phyloP scores from a whole-genome alignment of 2,113 vertebrate genomes.

The Rafetus swinhoei region DNA sequence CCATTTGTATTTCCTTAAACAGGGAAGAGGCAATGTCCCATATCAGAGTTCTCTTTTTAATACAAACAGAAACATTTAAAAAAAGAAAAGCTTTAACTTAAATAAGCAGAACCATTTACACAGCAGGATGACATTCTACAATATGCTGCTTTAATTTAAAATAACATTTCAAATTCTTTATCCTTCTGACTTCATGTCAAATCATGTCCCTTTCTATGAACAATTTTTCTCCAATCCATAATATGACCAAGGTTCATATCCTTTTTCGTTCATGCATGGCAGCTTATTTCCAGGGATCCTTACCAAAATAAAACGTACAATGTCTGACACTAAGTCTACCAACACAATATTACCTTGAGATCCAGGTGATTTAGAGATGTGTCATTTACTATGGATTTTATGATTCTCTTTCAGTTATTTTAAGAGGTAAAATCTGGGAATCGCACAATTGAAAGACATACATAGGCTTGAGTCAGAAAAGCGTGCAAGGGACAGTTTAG shows the following conservation, averaged over 20 bases:
- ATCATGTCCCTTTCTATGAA: background rate
- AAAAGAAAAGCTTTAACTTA: background rate
- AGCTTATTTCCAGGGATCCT: slow-evolving; percentile 42
- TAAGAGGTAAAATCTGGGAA: slow-evolving; percentile 54
- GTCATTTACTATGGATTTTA: slow-evolving; percentile 56
- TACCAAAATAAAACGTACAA: background rate
- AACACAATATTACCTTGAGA: slow-evolving; percentile 41
- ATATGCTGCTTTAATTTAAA: slow-evolving; percentile 40
- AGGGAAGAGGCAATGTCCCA: slow-evolving; percentile 21
- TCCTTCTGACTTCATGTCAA: slow-evolving; percentile 46
- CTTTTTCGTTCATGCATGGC: background rate
- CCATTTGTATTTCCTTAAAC: slow-evolving; percentile 48
- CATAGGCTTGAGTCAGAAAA: background rate
- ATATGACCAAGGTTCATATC: slow-evolving; percentile 32
- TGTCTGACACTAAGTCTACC: slow-evolving; percentile 58
- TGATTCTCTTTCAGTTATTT: slow-evolving; percentile 44
- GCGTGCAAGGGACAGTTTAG: slow-evolving; percentile 5
- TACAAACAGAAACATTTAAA: background rate
- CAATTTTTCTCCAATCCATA: slow-evolving; percentile 38
- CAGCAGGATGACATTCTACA: slow-evolving; percentile 24
- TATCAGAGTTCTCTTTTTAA: slow-evolving; percentile 4
- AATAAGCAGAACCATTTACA: slow-evolving; percentile 38
- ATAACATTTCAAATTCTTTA: slow-evolving; percentile 50
- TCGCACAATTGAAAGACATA: slow-evolving; percentile 50
- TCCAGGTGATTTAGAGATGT: slow-evolving; percentile 43